Percentiles rank a stretch among this genome's conserved stretches.
Evolutionary conservation across 2,797 vertebrate species (phyloP).

Genomic region (Intellagama lesueurii): DNA sequence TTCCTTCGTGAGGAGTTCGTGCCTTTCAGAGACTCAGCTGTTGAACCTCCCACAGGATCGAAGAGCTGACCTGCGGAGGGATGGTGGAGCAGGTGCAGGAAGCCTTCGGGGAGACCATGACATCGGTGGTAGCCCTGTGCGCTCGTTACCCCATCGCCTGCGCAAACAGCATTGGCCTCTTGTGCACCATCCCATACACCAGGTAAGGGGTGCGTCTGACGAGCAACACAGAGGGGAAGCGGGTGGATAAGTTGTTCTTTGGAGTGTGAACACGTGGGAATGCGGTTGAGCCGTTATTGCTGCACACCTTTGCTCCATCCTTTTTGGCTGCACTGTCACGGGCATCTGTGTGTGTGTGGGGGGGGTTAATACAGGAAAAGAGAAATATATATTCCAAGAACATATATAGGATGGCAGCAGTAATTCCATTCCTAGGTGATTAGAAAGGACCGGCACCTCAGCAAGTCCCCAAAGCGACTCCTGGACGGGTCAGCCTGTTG

Average conservation of each 20-base stretch:
- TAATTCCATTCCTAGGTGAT: not conserved
- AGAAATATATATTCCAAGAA: not conserved
- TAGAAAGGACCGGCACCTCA: not conserved
- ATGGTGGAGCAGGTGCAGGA: slow-evolving; percentile 99
- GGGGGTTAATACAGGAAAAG: not conserved
- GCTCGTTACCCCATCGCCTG: slow-evolving; percentile 97
- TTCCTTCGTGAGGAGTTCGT: not conserved
- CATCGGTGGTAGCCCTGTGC: slow-evolving; percentile 95
- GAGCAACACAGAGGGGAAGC: not conserved
- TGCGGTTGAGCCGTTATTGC: no score
- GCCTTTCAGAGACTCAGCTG: not conserved
- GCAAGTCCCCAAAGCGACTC: not conserved
- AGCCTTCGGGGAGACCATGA: slow-evolving; percentile 98
- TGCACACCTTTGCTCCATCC: no score
- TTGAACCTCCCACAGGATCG: slow-evolving; percentile 84
- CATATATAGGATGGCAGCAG: not conserved
- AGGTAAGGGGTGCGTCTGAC: slow-evolving; percentile 78
- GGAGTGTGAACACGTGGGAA: no score
- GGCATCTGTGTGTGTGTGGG: no score
- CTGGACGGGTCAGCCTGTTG: no score
- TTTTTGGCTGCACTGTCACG: no score
- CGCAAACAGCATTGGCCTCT: slow-evolving; percentile 95
- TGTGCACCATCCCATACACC: slow-evolving; percentile 98
- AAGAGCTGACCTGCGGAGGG: slow-evolving; percentile 96
- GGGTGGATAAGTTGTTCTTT: no score